Base-by-base conservation (phyloP, 37 sponge, comb jelly and placozoan genomes). In the Trichoplax adhaerens region DNA sequence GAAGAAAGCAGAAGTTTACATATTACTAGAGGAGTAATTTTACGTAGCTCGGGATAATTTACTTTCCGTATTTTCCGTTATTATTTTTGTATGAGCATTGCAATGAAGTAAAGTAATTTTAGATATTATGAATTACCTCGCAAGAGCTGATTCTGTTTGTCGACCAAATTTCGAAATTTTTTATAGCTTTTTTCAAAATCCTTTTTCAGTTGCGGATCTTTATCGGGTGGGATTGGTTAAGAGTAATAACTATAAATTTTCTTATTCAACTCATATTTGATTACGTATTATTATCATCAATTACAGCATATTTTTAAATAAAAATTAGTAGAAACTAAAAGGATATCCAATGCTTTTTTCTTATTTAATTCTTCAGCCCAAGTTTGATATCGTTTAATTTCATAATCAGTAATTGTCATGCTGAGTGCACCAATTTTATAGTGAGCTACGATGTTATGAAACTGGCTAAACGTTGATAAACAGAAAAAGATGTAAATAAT, bases 401-500 rank as follows among this genome's bases (percentile, higher is more conserved):
- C 94, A 73, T 87, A 78, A 53, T 88, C 94, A 50, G 85, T 59
- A 5, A 93, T 81, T 47, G 78, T 52, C 82, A 93, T 82, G 57
- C 90, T 88, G 68, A 82, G 70, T 1, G 90, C 84, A 47, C 94
- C 94, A 81, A 91, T 71, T 82, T 88, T 96, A 74, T 92, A 83
- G 46, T 88, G 75, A 1, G 70, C 52, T 8, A 96, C 65, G n/a
- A 86, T 58, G 3, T 56, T 51, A 74, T 96, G 99, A 73, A 96
- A 96, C 47, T 80, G 74, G 12, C 90, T 81, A 72, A 91, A 96
- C 65, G 88, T 87, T 8, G 90, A 84, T 59, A 96, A 88, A 77
- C 99, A 96, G 68, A 96, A 91, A 80, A 91, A 96, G 53, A 81
- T 84, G 80, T 88, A 96, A 55, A 87, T 74, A 62, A 96, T 96